These are phyloP conservation scores for Lithosia quadra DNA, from an alignment of 2,888 invertebrate species.

Conservation along the genomic window DNA sequence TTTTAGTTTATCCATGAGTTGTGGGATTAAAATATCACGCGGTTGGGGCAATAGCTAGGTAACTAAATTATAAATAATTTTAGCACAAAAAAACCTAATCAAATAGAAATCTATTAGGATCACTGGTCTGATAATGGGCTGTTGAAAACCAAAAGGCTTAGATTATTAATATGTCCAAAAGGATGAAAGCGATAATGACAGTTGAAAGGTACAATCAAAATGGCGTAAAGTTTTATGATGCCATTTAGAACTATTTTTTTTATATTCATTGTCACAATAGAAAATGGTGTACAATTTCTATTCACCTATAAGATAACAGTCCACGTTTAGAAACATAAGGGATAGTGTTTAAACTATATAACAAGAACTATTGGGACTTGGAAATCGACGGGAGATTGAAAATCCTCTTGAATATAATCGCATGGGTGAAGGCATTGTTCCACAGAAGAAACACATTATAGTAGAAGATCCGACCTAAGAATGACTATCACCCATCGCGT, in stretches of 20 bases:
- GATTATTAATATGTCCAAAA: too few species aligned
- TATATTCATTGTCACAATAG: background rate
- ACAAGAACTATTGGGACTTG: background rate
- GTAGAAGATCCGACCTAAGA: too few species aligned
- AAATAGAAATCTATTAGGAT: too few species aligned
- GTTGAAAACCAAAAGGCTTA: background rate
- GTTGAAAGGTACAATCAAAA: background rate
- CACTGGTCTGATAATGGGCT: too few species aligned
- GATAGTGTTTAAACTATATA: background rate
- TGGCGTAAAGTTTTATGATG: background rate
- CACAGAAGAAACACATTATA: background rate
- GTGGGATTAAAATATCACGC: too few species aligned
- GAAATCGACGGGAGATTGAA: background rate
- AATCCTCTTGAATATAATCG: background rate
- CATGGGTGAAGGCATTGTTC: background rate
- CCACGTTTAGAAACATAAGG: background rate
- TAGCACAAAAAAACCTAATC: too few species aligned
- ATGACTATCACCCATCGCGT: too few species aligned
- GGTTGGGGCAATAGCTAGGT: too few species aligned
- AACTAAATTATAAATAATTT: too few species aligned
- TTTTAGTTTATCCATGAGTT: too few species aligned
- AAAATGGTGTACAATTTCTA: background rate
- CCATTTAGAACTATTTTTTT: background rate
- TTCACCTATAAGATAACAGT: too few species aligned
- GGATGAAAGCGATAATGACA: background rate